A percentile compares a stretch with the other conserved stretches of the same genome.
These are phyloP conservation scores for Thalassaphorura encarpata DNA, from an alignment of 1,140 invertebrate genomes.

Conservation along the genomic window DNA sequence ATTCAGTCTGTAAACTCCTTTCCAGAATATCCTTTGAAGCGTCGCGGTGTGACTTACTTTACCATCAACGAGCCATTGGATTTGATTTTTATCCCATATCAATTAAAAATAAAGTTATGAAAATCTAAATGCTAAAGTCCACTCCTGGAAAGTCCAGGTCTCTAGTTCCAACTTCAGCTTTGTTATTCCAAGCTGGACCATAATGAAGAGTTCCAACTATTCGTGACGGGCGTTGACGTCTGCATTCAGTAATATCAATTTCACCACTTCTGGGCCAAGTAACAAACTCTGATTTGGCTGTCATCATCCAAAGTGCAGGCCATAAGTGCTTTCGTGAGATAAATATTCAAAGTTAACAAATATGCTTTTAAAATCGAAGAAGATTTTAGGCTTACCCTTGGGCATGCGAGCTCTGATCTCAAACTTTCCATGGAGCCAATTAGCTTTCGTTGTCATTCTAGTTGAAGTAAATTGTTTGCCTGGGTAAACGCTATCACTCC, in stretches of 20 bases:
- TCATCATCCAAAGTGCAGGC: constrained; percentile 39
- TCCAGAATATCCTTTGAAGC: constrained; percentile 21
- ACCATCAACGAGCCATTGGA: constrained; percentile 23
- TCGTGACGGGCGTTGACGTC: constrained; percentile 30
- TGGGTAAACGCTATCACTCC: constrained; percentile 10
- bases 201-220: constrained; percentile 23
- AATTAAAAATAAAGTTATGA: constrained; percentile 20
- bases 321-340: constrained; percentile 23
- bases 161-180: constrained; percentile 16
- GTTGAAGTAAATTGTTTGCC: constrained; percentile 23
- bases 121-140: constrained; percentile 26
- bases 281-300: constrained; percentile 34
- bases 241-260: constrained; percentile 38
- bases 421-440: constrained; percentile 26
- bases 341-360: too few species aligned
- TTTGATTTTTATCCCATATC: constrained; percentile 3
- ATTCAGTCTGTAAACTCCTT: constrained; percentile 16
- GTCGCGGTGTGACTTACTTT: constrained; percentile 14
- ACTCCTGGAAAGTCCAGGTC: constrained; percentile 16
- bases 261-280: constrained; percentile 40
- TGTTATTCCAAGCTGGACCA: constrained; percentile 23
- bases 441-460: constrained; percentile 24
- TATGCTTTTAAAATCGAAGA: too few species aligned
- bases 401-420: constrained; percentile 26
- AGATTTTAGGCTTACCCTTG: constrained; percentile 23